Conservation (phyloP, 2,113 vertebrate species). For the Cnemophilus loriae region DNA sequence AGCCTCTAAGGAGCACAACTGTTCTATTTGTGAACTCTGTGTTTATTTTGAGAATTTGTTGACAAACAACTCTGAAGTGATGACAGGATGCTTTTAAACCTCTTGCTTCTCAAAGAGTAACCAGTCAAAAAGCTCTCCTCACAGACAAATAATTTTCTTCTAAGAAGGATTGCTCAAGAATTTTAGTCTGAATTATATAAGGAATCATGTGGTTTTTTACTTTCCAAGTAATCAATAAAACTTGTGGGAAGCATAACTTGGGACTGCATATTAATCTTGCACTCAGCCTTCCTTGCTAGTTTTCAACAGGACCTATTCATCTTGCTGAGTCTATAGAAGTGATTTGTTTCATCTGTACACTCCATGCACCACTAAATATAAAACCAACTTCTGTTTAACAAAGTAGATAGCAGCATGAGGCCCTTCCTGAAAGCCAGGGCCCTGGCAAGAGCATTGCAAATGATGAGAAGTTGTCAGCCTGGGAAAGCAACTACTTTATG, state of each 20-base stretch:
- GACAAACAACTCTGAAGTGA: neutral
- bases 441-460: constrained; percentile 2
- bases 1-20: neutral
- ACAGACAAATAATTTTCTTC: constrained; percentile 39
- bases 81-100: neutral
- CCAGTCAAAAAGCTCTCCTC: neutral
- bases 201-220: constrained; percentile 33
- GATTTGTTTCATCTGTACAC: constrained; percentile 70
- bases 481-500: neutral
- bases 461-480: neutral
- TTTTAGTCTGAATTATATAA: constrained; percentile 59
- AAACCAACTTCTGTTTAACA: constrained; percentile 70
- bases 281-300: constrained; percentile 56
- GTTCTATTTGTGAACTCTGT: neutral
- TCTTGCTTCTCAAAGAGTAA: neutral
- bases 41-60: neutral
- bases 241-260: constrained; percentile 67
- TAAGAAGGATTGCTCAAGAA: constrained; percentile 47
- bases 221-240: constrained; percentile 71
- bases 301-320: constrained; percentile 70
- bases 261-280: constrained; percentile 76
- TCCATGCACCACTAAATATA: constrained; percentile 68
- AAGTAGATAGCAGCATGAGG: constrained; percentile 63
- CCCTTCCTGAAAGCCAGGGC: constrained; percentile 7
- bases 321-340: constrained; percentile 58